A percentile compares a stretch with the other conserved stretches of the same genome.
These are phyloP conservation scores for Tachysurus vachellii DNA, from an alignment of 2,113 vertebrate genomes.

Conservation along the genomic window DNA sequence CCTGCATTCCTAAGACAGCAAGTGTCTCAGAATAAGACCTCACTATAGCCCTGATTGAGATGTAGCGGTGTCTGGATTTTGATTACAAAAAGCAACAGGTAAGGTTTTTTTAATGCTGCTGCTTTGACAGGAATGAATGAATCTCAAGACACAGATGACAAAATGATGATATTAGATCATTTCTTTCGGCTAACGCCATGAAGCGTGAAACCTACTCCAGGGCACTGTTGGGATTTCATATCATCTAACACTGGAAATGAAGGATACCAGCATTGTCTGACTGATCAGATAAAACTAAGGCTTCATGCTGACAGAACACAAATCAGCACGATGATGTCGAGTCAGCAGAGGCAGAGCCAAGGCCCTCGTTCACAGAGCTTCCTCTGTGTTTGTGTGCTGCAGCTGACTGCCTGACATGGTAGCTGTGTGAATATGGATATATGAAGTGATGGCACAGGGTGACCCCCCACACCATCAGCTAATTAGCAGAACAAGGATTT, in stretches of 20 bases:
- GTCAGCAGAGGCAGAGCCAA: conserved; percentile 30
- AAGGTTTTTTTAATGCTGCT: conserved; percentile 7
- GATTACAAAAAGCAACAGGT: conserved; percentile 6
- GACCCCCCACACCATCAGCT: conserved; percentile 17
- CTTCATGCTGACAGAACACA: conserved; percentile 44
- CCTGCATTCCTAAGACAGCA: conserved; percentile 16
- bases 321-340: conserved; percentile 29
- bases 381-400: conserved; percentile 31
- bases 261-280: conserved; percentile 12
- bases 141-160: conserved; percentile 2
- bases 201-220: conserved; percentile 7
- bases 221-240: conserved; percentile 1
- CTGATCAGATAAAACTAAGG: background rate
- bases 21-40: background rate
- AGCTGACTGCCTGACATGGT: conserved; percentile 37
- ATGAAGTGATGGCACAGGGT: conserved; percentile 38
- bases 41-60: conserved; percentile 11
- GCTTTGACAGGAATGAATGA: conserved; percentile 11
- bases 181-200: background rate
- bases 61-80: conserved; percentile 8
- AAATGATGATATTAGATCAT: conserved; percentile 10
- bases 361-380: conserved; percentile 24
- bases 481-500: background rate
- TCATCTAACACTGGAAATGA: conserved; percentile 5
- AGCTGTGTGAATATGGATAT: conserved; percentile 16